Percentiles rank a stretch among this genome's conserved stretches.
Evolutionary conservation across 2,888 invertebrate genomes (phyloP).

Genomic region (Seladonia tumulorum): DNA sequence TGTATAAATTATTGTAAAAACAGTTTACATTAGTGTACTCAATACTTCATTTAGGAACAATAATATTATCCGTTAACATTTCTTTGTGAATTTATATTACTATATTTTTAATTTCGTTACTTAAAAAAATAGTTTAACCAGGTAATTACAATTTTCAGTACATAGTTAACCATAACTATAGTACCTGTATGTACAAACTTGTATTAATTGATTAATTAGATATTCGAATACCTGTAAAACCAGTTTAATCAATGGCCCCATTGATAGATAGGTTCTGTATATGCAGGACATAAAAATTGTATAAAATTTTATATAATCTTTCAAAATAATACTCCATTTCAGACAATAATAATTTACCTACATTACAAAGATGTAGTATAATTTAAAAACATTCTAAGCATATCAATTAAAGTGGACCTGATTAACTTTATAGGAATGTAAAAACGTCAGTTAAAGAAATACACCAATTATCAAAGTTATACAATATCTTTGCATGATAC

Average conservation of each 20-base stretch:
- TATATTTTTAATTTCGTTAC: slow-evolving; percentile 13
- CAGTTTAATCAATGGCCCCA: slow-evolving; percentile 20
- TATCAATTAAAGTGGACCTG: slow-evolving; percentile 64
- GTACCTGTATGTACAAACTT: slow-evolving; percentile 11
- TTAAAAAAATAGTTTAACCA: slow-evolving; percentile 14
- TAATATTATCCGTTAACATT: slow-evolving; percentile 8
- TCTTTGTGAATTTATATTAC: slow-evolving; percentile 27
- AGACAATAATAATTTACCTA: slow-evolving; percentile 51
- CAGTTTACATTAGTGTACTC: slow-evolving; percentile 10
- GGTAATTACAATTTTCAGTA: slow-evolving; percentile 18
- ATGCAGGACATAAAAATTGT: slow-evolving; percentile 62
- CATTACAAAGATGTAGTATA: slow-evolving; percentile 56
- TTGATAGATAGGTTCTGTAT: slow-evolving; percentile 49
- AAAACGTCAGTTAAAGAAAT: slow-evolving; percentile 72
- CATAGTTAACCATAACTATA: slow-evolving; percentile 15
- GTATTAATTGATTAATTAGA: slow-evolving; percentile 19
- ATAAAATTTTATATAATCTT: slow-evolving; percentile 64
- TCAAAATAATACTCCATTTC: slow-evolving; percentile 44
- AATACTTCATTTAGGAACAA: neutral
- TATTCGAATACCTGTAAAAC: slow-evolving; percentile 23
- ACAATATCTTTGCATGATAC: slow-evolving; percentile 45
- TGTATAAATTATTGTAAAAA: slow-evolving; percentile 13
- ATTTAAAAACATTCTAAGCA: slow-evolving; percentile 61
- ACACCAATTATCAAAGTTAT: slow-evolving; percentile 70
- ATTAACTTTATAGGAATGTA: slow-evolving; percentile 77